Conservation (phyloP, 1,140 invertebrate genomes). For the Galendromus occidentalis region DNA sequence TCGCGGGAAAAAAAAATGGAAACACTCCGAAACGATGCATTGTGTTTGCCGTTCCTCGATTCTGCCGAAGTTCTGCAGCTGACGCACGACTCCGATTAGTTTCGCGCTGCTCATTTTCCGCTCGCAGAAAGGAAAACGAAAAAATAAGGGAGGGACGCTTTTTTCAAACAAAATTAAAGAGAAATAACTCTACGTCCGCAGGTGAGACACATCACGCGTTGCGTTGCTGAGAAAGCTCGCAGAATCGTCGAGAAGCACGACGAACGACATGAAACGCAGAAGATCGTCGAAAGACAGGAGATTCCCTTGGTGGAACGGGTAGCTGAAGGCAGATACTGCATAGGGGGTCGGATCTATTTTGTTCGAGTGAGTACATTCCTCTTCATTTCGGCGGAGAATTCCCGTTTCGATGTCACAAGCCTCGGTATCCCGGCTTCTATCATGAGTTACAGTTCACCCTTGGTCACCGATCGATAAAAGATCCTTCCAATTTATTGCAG, state of each 20-base stretch:
- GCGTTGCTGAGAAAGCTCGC: neutral
- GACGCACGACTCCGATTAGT: too few relatives aligned
- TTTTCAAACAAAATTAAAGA: too few relatives aligned
- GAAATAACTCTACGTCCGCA: neutral
- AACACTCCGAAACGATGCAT: too few relatives aligned
- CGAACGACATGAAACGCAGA: neutral
- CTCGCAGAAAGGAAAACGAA: too few relatives aligned
- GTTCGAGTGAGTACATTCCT: constrained; percentile 44
- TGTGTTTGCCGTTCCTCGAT: too few relatives aligned
- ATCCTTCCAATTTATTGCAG: constrained; percentile 33
- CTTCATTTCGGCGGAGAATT: too few relatives aligned
- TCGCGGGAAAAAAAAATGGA: too few relatives aligned
- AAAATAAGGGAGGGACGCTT: too few relatives aligned
- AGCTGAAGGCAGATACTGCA: constrained; percentile 55
- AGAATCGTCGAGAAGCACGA: neutral
- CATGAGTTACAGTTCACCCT: neutral
- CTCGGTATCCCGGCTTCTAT: neutral
- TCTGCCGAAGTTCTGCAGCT: too few relatives aligned
- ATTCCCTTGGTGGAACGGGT: constrained; percentile 48
- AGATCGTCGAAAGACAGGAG: constrained; percentile 13
- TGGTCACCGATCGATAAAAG: neutral
- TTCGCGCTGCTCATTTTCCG: too few relatives aligned
- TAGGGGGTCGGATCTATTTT: constrained; percentile 58
- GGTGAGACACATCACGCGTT: neutral
- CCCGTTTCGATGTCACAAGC: neutral